phyloP scores from a whole-genome alignment of 2,797 vertebrate species.

The Otolemur crassicaudatus region DNA sequence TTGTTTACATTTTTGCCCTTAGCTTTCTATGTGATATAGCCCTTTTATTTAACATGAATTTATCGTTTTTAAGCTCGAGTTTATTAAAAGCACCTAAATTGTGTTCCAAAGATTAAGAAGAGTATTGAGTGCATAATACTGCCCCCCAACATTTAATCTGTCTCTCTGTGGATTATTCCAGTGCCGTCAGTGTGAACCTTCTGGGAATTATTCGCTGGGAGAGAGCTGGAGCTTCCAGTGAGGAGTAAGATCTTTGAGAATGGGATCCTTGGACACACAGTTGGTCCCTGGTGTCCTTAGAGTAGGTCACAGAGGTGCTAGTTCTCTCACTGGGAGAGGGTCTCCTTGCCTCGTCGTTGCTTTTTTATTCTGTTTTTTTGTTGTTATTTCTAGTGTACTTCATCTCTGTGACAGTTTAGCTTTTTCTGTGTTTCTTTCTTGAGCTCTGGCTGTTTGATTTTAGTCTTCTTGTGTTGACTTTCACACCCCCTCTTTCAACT shows the following conservation, averaged over 20 bases:
- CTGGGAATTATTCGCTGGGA: neutral
- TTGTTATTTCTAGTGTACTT: neutral
- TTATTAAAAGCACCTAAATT: neutral
- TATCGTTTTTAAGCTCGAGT: neutral
- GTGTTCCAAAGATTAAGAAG: neutral
- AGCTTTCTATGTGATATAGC: neutral
- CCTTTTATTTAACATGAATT: neutral
- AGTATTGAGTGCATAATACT: neutral
- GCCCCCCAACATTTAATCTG: neutral
- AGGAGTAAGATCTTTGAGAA: neutral
- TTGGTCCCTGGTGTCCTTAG: neutral
- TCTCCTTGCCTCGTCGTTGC: neutral
- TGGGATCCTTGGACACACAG: neutral
- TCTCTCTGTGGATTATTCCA: neutral
- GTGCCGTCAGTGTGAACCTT: neutral
- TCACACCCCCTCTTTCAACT: neutral
- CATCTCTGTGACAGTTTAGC: neutral
- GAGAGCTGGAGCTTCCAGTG: too few relatives aligned
- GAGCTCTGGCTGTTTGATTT: neutral
- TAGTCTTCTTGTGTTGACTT: neutral
- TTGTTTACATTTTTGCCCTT: neutral
- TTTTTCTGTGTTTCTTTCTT: conserved; percentile 1
- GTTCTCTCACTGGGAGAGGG: neutral
- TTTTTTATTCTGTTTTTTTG: neutral
- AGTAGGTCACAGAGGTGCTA: neutral